phyloP scores from a whole-genome alignment of 2,888 invertebrate species.

The Molorchus minor region DNA sequence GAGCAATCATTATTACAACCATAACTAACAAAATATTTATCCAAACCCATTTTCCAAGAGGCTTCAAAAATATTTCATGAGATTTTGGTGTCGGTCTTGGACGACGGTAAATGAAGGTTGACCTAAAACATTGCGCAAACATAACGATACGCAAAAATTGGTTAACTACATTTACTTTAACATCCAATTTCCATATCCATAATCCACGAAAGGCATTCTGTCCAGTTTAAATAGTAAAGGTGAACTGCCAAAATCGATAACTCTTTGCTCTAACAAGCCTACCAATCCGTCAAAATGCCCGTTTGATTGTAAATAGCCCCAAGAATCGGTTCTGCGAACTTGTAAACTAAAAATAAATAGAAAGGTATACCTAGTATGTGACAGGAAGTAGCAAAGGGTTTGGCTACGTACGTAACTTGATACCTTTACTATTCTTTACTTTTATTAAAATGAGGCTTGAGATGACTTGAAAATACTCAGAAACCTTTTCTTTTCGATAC shows the following conservation, averaged over 20 bases:
- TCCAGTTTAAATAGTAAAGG: constrained; percentile 73
- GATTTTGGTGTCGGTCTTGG: constrained; percentile 70
- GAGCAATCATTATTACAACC: constrained; percentile 45
- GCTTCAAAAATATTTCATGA: constrained; percentile 71
- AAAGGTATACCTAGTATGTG: neutral
- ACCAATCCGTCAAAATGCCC: constrained; percentile 74
- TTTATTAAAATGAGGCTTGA: no score
- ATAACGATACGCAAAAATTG: neutral
- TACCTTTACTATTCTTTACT: no score
- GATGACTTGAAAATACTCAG: no score
- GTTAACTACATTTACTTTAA: constrained; percentile 63
- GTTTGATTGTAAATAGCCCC: constrained; percentile 70
- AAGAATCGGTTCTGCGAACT: constrained; percentile 66
- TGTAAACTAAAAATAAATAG: constrained; percentile 58
- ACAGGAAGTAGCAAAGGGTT: no score
- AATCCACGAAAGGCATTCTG: constrained; percentile 61
- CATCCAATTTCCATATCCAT: constrained; percentile 70
- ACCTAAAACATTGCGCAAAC: constrained; percentile 64
- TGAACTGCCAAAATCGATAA: constrained; percentile 73
- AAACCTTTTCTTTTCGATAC: no score
- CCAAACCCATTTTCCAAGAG: constrained; percentile 70
- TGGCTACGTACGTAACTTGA: no score
- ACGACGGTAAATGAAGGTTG: constrained; percentile 74
- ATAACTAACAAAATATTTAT: constrained; percentile 57
- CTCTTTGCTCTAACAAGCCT: constrained; percentile 65